Evolutionary conservation across 2,797 vertebrate species (phyloP).

Genomic region (Phoebastria nigripes): DNA sequence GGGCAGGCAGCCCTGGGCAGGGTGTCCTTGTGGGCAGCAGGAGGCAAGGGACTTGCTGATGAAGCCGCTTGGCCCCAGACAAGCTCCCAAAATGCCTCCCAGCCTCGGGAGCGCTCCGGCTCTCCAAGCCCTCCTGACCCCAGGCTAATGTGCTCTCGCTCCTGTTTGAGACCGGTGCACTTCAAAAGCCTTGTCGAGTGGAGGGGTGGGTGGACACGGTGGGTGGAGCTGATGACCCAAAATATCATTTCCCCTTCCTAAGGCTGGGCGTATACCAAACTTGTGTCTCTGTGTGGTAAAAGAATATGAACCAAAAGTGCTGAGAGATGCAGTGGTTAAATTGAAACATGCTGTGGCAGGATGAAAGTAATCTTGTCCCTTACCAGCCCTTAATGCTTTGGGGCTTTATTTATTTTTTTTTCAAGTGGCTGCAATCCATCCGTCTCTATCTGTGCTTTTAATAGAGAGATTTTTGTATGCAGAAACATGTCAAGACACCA

Average conservation of each 20-base stretch:
- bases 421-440: background rate
- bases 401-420: background rate
- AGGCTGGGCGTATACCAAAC: slow-evolving; percentile 16
- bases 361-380: slow-evolving; percentile 54
- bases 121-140: background rate
- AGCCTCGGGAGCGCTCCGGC: accelerated
- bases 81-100: background rate
- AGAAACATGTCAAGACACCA: background rate
- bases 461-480: background rate
- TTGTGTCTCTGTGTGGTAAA: slow-evolving; percentile 20
- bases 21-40: accelerated
- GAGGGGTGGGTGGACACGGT: background rate
- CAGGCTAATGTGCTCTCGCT: background rate
- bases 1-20: background rate
- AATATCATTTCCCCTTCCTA: slow-evolving; percentile 52
- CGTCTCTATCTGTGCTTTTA: slow-evolving; percentile 8
- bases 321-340: slow-evolving; percentile 61
- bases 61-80: background rate
- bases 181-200: background rate
- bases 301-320: slow-evolving; percentile 51
- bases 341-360: slow-evolving; percentile 59
- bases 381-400: slow-evolving; percentile 15
- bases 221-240: slow-evolving; percentile 43
- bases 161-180: background rate
- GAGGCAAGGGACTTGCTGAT: background rate